Conservation (phyloP, 2,113 vertebrate species). For the Triplophysa rosa region DNA sequence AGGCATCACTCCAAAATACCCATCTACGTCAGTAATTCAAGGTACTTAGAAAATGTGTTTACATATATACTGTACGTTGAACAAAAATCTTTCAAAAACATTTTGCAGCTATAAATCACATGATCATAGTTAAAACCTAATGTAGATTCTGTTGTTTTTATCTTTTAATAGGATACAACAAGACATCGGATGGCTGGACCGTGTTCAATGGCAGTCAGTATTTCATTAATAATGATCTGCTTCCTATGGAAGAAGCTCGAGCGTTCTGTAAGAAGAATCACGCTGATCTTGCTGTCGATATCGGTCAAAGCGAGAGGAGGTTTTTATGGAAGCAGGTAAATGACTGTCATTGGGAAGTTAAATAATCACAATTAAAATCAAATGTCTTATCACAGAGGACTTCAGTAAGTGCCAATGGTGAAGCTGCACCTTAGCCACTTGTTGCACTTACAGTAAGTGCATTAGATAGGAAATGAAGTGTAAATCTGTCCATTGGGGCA, state of each 20-base stretch:
- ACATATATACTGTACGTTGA: no score
- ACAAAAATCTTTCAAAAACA: not conserved
- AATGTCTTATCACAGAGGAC: no score
- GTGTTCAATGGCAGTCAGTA: constrained; percentile 83
- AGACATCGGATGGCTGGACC: constrained; percentile 88
- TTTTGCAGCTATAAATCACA: not conserved
- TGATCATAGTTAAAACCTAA: not conserved
- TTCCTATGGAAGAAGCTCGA: constrained; percentile 83
- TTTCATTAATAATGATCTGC: constrained; percentile 77
- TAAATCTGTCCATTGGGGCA: no score
- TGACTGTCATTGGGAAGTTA: no score
- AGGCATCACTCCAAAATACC: constrained; percentile 82
- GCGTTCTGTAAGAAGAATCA: constrained; percentile 83
- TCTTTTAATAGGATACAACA: constrained; percentile 72
- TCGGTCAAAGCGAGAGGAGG: constrained; percentile 83
- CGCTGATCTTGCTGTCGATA: constrained; percentile 83
- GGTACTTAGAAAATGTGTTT: constrained; percentile 63
- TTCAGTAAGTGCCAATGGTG: not conserved
- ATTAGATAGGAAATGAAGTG: no score
- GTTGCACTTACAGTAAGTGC: no score
- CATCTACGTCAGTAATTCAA: constrained; percentile 69
- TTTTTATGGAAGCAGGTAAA: constrained; percentile 84
- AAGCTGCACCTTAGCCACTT: no score
- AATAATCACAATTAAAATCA: no score
- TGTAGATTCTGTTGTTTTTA: constrained; percentile 10